Evolutionary conservation across 2,113 vertebrate genomes (phyloP), one percentile per base, ranked within the genome.

Genomic region (Centropus unirufus): DNA sequence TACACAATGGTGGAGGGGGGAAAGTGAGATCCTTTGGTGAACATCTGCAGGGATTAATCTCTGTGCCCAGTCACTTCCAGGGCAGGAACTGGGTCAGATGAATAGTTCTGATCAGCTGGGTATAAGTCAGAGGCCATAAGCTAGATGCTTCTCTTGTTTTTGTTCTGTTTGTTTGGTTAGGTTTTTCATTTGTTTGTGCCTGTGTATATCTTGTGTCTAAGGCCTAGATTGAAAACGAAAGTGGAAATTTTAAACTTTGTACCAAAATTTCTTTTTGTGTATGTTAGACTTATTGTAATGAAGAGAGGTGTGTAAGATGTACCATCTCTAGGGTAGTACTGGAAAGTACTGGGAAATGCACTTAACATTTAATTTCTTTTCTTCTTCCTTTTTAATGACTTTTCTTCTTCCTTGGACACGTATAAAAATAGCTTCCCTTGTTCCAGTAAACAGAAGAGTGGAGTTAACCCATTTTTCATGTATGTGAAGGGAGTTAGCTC

Each of bases 1-100:
- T 77, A 54, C 0, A 0, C n/a, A 47, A 21, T 55, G 49, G 6
- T 8, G 2, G 2, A 61, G 24, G 2, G 7, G 34, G 30, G 54
- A 70, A 44, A 61, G 12, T 4, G 4, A 34, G 51, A 40, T 47
- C 17, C 15, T 69, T 27, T 62, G 26, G 17, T 81, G 18, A 77
- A 14, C 40, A 6, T 57, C 27, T 39, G 47, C 7, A 63, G 26
- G 34, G 51, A 27, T 66, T 81, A 4, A 59, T 63, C 11, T 51
- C 29, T 67, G 21, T 90, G 69, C 16, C 24, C 16, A 36, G 10
- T 34, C 5, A 30, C 23, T 70, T 90, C 24, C 10, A 67, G 23
- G 62, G 14, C 27, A 62, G 73, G 30, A 16, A 58, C 16, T 62
- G 40, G 34, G 23, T 23, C 1, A 0, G 4, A 74, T 61, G 20